Evolutionary conservation across 2,888 invertebrate species (phyloP).

Genomic region (Chouioia cunea): DNA sequence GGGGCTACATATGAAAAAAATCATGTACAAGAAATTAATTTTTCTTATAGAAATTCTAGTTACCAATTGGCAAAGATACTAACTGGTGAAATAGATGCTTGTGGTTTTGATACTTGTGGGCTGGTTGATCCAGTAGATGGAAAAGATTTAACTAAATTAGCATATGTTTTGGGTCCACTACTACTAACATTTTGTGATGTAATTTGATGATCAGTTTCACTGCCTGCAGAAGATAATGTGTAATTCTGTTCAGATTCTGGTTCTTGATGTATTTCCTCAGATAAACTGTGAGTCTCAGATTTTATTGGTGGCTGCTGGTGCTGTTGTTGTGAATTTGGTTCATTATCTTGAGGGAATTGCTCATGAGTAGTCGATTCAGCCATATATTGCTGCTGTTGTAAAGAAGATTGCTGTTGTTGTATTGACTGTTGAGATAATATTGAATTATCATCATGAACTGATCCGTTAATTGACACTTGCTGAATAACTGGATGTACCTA

Average conservation of each 20-base stretch:
- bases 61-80: slow-evolving; percentile 48
- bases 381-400: slow-evolving; percentile 59
- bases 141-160: slow-evolving; percentile 82
- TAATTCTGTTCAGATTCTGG: slow-evolving; percentile 60
- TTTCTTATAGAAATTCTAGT: background rate
- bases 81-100: slow-evolving; percentile 67
- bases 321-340: slow-evolving; percentile 56
- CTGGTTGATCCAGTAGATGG: slow-evolving; percentile 59
- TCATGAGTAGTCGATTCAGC: slow-evolving; percentile 58
- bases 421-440: slow-evolving; percentile 60
- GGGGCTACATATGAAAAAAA: slow-evolving; percentile 60
- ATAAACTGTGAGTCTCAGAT: slow-evolving; percentile 59
- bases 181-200: slow-evolving; percentile 66
- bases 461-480: slow-evolving; percentile 64
- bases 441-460: slow-evolving; percentile 65
- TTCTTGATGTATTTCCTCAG: slow-evolving; percentile 63
- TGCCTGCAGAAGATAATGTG: slow-evolving; percentile 63
- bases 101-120: slow-evolving; percentile 64
- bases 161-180: slow-evolving; percentile 84
- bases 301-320: slow-evolving; percentile 52
- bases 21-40: background rate
- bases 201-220: slow-evolving; percentile 66
- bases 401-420: slow-evolving; percentile 55
- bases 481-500: slow-evolving; percentile 64
- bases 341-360: slow-evolving; percentile 63